A percentile compares a stretch with the other conserved stretches of the same genome.
phyloP scores from a whole-genome alignment of 2,888 invertebrate genomes.

The Nasonovia ribisnigri region DNA sequence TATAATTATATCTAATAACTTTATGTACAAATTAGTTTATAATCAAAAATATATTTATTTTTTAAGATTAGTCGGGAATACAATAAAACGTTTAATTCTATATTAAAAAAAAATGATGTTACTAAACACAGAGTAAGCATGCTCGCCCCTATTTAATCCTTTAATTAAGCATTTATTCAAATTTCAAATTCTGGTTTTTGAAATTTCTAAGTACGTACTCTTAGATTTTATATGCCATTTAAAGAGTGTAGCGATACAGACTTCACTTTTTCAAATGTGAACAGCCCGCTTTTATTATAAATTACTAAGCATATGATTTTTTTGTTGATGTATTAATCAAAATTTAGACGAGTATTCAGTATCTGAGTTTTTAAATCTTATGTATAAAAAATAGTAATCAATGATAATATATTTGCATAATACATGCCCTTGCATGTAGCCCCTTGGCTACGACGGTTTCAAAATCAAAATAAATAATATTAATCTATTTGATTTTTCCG shows the following conservation, averaged over 20 bases:
- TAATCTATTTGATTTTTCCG: too few relatives aligned
- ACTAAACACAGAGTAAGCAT: not conserved
- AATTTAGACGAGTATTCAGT: not conserved
- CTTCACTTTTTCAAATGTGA: not conserved
- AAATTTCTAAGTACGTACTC: not conserved
- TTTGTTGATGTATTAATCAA: not conserved
- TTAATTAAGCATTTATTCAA: not conserved
- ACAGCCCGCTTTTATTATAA: not conserved
- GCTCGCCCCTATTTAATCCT: not conserved
- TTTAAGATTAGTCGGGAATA: not conserved
- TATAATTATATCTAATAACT: not conserved
- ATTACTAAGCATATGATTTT: not conserved
- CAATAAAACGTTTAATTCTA: not conserved
- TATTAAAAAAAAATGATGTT: not conserved
- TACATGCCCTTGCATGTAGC: too few relatives aligned
- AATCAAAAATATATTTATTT: not conserved
- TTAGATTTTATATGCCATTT: not conserved
- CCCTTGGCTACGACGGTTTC: not conserved
- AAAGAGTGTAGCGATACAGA: not conserved
- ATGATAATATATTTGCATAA: not conserved
- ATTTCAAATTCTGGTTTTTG: not conserved
- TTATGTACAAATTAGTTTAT: slow-evolving; percentile 46
- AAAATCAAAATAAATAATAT: not conserved
- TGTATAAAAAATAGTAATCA: not conserved
- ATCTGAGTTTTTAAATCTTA: not conserved